These are phyloP conservation scores for Percopsis omiscomaycus DNA, from an alignment of 2,797 vertebrate genomes.

Conservation along the genomic window DNA sequence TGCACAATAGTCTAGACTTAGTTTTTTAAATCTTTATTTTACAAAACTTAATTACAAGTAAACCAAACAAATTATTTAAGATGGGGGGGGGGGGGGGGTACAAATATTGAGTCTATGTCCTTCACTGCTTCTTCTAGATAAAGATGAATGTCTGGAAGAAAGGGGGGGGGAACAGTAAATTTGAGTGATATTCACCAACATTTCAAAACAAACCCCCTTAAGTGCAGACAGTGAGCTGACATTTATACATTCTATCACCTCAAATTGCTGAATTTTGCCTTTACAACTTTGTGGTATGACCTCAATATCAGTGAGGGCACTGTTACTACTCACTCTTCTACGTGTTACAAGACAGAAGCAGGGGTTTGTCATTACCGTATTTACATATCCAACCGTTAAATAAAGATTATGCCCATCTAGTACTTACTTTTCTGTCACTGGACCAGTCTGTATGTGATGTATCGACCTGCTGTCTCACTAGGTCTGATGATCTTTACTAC, in stretches of 20 bases:
- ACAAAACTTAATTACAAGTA: conserved; percentile 52
- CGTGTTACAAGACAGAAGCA: background rate
- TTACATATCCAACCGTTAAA: background rate
- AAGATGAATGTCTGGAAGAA: conserved; percentile 13
- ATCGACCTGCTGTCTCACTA: conserved; percentile 93
- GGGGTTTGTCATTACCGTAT: background rate
- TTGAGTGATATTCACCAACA: background rate
- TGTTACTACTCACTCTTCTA: too few species aligned
- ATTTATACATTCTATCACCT: too few species aligned
- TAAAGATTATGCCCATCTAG: background rate
- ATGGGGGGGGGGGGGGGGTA: conserved; percentile 1
- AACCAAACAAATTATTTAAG: conserved; percentile 19
- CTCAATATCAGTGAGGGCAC: too few species aligned
- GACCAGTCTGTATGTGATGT: conserved; percentile 98
- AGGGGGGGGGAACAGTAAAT: background rate
- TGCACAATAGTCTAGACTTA: background rate
- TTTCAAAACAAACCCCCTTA: too few species aligned
- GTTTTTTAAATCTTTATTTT: conserved; percentile 57
- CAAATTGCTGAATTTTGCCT: too few species aligned
- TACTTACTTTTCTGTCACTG: conserved; percentile 73
- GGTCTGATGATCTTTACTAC: conserved; percentile 98
- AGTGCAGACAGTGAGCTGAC: too few species aligned
- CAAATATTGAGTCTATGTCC: conserved; percentile 1
- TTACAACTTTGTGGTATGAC: too few species aligned
- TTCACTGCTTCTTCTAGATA: conserved; percentile 12